phyloP scores from a whole-genome alignment of 1,140 invertebrate species.

The Ceratoteleas bidentatus region DNA sequence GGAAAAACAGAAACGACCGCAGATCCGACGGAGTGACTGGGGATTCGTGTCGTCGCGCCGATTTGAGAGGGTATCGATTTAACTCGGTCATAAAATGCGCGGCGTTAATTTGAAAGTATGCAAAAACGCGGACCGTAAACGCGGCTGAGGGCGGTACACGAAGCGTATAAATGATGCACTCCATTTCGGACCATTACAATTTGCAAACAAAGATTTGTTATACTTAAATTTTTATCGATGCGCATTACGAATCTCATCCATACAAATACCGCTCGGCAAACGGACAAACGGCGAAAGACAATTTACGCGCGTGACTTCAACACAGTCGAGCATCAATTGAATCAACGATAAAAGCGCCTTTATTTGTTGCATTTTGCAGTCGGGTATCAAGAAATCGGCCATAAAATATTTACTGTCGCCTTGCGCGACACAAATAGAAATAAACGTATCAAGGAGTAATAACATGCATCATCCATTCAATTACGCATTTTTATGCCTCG shows the following conservation, averaged over 20 bases:
- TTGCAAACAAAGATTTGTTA: slow-evolving; percentile 63
- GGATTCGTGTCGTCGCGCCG: slow-evolving; percentile 9
- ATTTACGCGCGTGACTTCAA: slow-evolving; percentile 49
- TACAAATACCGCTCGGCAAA: slow-evolving; percentile 44
- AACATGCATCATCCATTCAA: slow-evolving; percentile 65
- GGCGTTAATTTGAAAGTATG: slow-evolving; percentile 30
- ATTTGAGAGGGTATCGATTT: slow-evolving; percentile 23
- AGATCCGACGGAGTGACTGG: background rate
- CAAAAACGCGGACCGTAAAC: slow-evolving; percentile 39
- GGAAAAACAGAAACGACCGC: background rate
- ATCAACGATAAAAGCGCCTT: slow-evolving; percentile 57
- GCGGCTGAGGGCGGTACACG: slow-evolving; percentile 15
- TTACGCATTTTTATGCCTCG: slow-evolving; percentile 53
- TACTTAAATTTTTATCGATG: slow-evolving; percentile 52
- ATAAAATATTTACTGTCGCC: slow-evolving; percentile 67
- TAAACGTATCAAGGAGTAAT: slow-evolving; percentile 66
- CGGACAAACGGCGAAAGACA: slow-evolving; percentile 46
- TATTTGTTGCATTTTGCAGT: slow-evolving; percentile 56
- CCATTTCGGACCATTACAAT: slow-evolving; percentile 35
- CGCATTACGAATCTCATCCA: slow-evolving; percentile 53
- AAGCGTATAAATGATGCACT: slow-evolving; percentile 26
- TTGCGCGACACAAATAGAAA: slow-evolving; percentile 64
- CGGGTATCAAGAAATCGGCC: slow-evolving; percentile 56
- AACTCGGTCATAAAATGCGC: slow-evolving; percentile 10
- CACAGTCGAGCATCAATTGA: slow-evolving; percentile 56